phyloP scores from a whole-genome alignment of 2,888 invertebrate species.

The Acleris cristana region DNA sequence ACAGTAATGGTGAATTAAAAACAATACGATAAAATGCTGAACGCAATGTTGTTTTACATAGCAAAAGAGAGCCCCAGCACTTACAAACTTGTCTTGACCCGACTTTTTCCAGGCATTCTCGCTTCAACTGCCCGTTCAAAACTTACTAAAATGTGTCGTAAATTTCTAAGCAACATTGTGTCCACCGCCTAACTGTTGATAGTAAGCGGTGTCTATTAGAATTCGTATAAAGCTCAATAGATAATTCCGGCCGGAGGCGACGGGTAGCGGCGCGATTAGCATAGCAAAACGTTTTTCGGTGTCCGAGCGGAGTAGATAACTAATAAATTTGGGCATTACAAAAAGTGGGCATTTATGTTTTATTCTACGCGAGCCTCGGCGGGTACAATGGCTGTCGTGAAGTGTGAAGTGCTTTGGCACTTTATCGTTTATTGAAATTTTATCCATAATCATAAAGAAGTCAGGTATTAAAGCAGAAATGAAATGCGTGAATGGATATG shows the following conservation, averaged over 20 bases:
- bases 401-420: background rate
- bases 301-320: background rate
- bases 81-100: no score
- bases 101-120: no score
- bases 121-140: no score
- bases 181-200: background rate
- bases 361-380: background rate
- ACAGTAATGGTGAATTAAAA: no score
- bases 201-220: slow-evolving; percentile 16
- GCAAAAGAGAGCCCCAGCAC: no score
- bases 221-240: slow-evolving; percentile 18
- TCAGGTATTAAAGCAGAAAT: no score
- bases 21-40: no score
- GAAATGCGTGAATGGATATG: no score
- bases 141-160: no score
- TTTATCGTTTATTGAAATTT: slow-evolving; percentile 3
- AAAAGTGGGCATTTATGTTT: slow-evolving; percentile 12
- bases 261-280: slow-evolving; percentile 15
- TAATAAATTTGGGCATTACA: slow-evolving; percentile 29
- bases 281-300: slow-evolving; percentile 17
- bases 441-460: no score
- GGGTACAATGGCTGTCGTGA: background rate
- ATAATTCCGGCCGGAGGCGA: slow-evolving; percentile 13
- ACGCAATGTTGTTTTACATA: no score
- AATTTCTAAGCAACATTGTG: no score